Conservation (phyloP, 2,113 vertebrate species). For the Gopherus evgoodei region DNA sequence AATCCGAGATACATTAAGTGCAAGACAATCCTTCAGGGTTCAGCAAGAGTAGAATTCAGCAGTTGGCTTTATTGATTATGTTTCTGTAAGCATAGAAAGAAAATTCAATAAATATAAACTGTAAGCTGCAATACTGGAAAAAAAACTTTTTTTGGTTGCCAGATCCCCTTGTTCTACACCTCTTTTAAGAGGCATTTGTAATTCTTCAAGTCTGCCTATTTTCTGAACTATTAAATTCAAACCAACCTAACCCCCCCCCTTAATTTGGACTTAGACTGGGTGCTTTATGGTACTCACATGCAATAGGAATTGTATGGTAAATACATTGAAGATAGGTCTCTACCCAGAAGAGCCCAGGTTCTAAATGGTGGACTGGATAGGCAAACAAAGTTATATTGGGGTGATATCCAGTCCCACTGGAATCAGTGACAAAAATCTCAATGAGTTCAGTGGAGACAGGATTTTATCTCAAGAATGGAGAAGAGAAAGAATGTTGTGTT, state of each 20-base stretch:
- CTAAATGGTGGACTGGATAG: not conserved
- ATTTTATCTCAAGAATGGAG: not conserved
- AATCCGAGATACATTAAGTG: not conserved
- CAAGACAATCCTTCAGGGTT: not conserved
- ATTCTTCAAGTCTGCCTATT: not conserved
- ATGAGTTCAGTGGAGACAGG: not conserved
- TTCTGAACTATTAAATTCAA: not conserved
- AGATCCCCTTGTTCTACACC: not conserved
- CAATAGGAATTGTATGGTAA: not conserved
- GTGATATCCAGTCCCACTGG: not conserved
- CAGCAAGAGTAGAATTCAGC: not conserved
- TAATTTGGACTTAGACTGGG: not conserved
- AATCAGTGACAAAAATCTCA: not conserved
- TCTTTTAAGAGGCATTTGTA: not conserved
- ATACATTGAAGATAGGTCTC: not conserved
- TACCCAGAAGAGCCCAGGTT: not conserved
- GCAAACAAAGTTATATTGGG: not conserved
- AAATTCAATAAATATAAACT: not conserved
- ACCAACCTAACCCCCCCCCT: not conserved
- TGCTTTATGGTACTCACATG: not conserved
- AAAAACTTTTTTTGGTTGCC: not conserved
- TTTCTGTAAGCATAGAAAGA: not conserved
- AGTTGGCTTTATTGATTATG: not conserved
- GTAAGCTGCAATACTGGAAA: not conserved
- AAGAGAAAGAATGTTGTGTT: not conserved